Percentiles rank a stretch among this genome's conserved stretches.
Evolutionary conservation across 1,140 invertebrate species (phyloP).

Genomic region (Drosophila aff.): DNA sequence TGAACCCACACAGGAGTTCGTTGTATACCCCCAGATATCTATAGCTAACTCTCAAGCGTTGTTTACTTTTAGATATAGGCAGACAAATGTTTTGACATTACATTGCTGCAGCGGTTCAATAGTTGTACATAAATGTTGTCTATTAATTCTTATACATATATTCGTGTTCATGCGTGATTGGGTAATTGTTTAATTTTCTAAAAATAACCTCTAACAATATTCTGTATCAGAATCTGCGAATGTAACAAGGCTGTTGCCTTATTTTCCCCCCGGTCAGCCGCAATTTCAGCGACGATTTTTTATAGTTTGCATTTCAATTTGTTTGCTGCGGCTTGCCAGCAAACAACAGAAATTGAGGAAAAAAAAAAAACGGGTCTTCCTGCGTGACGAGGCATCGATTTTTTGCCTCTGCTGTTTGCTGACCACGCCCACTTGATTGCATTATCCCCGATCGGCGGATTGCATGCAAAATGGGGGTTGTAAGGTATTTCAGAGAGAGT

Average conservation of each 20-base stretch:
- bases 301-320: conserved; percentile 49
- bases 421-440: conserved; percentile 70
- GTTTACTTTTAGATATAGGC: too few species aligned
- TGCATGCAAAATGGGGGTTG: conserved; percentile 41
- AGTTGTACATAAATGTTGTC: too few species aligned
- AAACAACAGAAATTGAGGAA: not conserved
- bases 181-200: conserved; percentile 25
- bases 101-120: too few species aligned
- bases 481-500: not conserved
- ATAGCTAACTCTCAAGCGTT: too few species aligned
- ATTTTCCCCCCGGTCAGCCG: not conserved
- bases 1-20: too few species aligned
- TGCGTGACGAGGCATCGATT: conserved; percentile 52
- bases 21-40: too few species aligned
- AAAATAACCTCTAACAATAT: not conserved
- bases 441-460: conserved; percentile 45
- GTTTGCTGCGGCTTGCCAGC: conserved; percentile 33
- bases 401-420: conserved; percentile 22
- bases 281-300: conserved; percentile 24
- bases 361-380: conserved; percentile 10
- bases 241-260: too few species aligned
- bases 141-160: too few species aligned
- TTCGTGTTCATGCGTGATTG: too few species aligned
- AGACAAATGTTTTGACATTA: too few species aligned
- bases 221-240: not conserved